These are phyloP conservation scores for Galagoides demidoff DNA, from an alignment of 2,797 vertebrate species.

Conservation along the genomic window DNA sequence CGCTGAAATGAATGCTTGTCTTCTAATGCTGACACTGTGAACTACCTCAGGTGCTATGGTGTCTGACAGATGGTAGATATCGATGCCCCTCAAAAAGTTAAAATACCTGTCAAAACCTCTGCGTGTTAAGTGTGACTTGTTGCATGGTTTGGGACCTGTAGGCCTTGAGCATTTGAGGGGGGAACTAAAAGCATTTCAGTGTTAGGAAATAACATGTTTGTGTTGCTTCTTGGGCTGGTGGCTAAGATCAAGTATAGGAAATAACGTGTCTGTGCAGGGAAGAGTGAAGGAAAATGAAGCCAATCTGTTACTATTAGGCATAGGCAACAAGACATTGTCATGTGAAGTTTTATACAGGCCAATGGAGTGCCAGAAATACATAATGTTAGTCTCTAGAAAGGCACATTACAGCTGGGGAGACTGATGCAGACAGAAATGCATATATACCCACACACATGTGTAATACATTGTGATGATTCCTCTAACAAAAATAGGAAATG, in stretches of 20 bases:
- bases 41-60: neutral
- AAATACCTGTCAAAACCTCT: neutral
- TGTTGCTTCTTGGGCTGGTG: neutral
- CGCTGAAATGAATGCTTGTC: neutral
- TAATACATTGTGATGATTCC: neutral
- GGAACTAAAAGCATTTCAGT: neutral
- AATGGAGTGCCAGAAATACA: neutral
- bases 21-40: neutral
- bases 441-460: neutral
- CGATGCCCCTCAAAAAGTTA: neutral
- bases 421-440: neutral
- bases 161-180: neutral
- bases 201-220: neutral
- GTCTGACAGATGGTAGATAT: neutral
- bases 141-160: neutral
- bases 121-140: neutral
- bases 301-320: neutral
- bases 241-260: too few species aligned
- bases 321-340: neutral
- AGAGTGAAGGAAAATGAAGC: neutral
- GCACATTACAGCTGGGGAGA: neutral
- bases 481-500: constrained; percentile 9
- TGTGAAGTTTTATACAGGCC: neutral
- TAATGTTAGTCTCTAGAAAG: neutral
- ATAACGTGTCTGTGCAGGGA: neutral